Conservation (phyloP, 2,113 vertebrate genomes). For the Dolichotis patagonum region DNA sequence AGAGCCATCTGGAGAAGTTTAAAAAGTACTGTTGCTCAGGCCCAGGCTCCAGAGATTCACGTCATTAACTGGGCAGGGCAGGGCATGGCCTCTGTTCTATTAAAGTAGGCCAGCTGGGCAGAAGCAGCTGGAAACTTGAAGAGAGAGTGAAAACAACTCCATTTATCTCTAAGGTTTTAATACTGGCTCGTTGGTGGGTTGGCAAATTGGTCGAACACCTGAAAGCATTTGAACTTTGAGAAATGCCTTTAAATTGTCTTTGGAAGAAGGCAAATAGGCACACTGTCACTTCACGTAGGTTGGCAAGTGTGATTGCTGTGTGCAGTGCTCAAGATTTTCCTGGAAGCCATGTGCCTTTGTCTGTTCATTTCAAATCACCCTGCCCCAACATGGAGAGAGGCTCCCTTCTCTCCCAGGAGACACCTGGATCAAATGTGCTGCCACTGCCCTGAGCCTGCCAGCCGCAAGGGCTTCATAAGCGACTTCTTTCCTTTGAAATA, state of each 20-base stretch:
- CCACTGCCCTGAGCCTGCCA: not conserved
- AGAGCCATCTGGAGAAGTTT: not conserved
- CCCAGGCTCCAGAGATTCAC: not conserved
- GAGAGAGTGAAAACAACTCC: not conserved
- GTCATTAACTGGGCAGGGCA: not conserved
- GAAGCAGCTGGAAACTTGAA: not conserved
- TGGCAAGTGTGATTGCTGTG: fast-evolving
- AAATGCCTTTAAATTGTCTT: not conserved
- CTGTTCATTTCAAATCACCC: not conserved
- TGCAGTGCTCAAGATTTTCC: fast-evolving
- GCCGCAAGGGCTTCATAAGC: fast-evolving
- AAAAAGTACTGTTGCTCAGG: not conserved
- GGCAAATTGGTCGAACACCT: not conserved
- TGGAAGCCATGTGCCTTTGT: not conserved
- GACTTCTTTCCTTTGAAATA: not conserved
- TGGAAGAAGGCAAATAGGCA: not conserved
- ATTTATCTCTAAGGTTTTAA: not conserved
- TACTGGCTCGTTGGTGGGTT: not conserved
- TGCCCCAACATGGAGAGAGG: not conserved
- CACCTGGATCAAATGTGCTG: not conserved
- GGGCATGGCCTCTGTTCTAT: not conserved
- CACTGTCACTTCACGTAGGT: no score
- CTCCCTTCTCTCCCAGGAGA: not conserved
- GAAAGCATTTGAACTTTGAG: not conserved
- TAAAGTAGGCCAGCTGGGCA: not conserved